Base-by-base conservation (phyloP, 2,113 vertebrate species). In the Atherinomorus stipes region DNA sequence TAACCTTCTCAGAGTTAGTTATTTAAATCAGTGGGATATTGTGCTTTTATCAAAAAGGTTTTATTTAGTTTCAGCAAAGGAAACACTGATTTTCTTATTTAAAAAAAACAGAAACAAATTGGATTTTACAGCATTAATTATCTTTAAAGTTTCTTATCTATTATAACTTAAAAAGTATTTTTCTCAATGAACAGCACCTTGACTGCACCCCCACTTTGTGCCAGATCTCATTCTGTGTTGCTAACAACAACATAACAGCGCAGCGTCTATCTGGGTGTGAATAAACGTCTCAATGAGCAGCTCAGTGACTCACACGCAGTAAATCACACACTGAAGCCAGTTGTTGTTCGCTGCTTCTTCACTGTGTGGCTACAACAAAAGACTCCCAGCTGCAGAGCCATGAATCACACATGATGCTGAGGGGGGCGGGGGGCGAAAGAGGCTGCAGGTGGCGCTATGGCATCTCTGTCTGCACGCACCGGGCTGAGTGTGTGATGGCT, bases 371-470 rank as follows among this genome's bases (percentile, higher is more conserved):
- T 59, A 16, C 51, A 86, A 85, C 79, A 86, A 78, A 76, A 83
- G 79, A 57, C 67, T 68, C 70, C 6, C 75, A 80, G 81, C 75
- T 84, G 78, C 76, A 80, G 58, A 79, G 71, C 74, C 23, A 56
- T 74, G 66, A 73, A 69, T 75, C 62, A 66, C 25, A 65, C 18
- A 26, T 7, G 7, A 63, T 23, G 51, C 62, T 1, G 53, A 25
- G 45, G 21, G 31, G 64, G 37, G 28, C 58, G 21, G 0, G 1
- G 23, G 11, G 4, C 25, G 10, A 12, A 4, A 0, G 4, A 38
- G 42, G 58, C 89, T 89, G 75, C 59, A 80, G 83, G 87, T 85
- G 90, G 90, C 51, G 78, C 86, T 91, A 54, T 86, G 81, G 81
- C 34, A 54, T 26, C 78, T 87, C 60, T 12, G 47, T 58, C 11